Conservation (phyloP, 2,797 vertebrate genomes). For the Gastrophryne carolinensis region DNA sequence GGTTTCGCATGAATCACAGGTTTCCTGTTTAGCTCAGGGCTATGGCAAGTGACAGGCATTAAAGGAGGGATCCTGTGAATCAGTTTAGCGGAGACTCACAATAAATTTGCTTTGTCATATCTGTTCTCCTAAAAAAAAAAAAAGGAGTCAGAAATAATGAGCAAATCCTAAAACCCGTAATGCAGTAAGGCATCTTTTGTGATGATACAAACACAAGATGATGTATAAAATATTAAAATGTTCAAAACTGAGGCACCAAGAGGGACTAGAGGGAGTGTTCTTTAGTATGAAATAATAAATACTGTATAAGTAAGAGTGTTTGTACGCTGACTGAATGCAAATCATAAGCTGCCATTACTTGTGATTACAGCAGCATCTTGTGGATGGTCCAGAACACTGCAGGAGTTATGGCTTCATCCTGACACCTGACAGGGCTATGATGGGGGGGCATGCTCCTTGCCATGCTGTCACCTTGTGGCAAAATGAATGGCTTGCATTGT, state of each 20-base stretch:
- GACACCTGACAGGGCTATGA: not conserved
- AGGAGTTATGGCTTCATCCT: not conserved
- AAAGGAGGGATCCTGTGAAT: constrained; percentile 15
- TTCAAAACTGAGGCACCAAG: too few species aligned
- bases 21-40: constrained; percentile 8
- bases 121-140: too few species aligned
- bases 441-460: not conserved
- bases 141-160: too few species aligned
- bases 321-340: too few species aligned
- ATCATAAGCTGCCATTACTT: not conserved
- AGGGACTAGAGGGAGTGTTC: too few species aligned
- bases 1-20: constrained; percentile 20
- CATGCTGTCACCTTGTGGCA: not conserved
- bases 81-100: not conserved
- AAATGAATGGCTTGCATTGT: not conserved
- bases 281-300: too few species aligned
- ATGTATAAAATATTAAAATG: too few species aligned
- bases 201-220: too few species aligned
- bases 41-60: not conserved
- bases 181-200: too few species aligned
- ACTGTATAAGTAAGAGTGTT: too few species aligned
- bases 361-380: constrained; percentile 4
- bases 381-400: not conserved
- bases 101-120: constrained; percentile 3
- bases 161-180: too few species aligned